These are phyloP conservation scores for Carcinoscorpius rotundicauda DNA, from an alignment of 1,140 invertebrate genomes.

Conservation along the genomic window DNA sequence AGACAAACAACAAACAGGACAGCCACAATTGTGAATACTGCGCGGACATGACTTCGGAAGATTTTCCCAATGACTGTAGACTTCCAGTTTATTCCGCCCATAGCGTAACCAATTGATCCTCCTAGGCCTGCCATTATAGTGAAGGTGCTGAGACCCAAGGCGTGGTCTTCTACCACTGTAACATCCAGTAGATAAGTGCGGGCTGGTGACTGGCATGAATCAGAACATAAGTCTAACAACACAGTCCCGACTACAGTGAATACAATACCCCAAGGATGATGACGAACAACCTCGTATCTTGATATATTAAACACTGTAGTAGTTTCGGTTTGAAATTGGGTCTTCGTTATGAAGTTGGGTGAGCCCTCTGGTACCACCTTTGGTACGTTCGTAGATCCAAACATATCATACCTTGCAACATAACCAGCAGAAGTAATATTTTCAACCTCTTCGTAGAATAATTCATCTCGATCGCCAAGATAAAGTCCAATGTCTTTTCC, in stretches of 20 bases:
- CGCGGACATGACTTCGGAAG: slow-evolving; percentile 74
- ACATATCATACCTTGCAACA: background rate
- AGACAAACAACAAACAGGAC: slow-evolving; percentile 75
- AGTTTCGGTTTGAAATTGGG: background rate
- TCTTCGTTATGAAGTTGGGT: background rate
- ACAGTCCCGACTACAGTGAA: slow-evolving; percentile 89
- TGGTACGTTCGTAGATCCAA: background rate
- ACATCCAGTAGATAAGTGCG: slow-evolving; percentile 87
- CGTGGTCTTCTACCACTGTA: slow-evolving; percentile 83
- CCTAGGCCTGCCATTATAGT: slow-evolving; percentile 93
- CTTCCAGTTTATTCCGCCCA: slow-evolving; percentile 91
- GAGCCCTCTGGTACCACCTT: background rate
- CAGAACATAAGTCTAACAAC: slow-evolving; percentile 86
- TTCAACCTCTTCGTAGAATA: slow-evolving; percentile 4
- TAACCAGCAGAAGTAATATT: background rate
- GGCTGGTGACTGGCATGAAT: slow-evolving; percentile 87
- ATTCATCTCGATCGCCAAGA: slow-evolving; percentile 50
- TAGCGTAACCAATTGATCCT: slow-evolving; percentile 80
- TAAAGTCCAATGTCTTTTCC: slow-evolving; percentile 67
- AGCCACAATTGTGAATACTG: slow-evolving; percentile 78
- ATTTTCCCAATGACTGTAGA: slow-evolving; percentile 59
- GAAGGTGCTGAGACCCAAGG: slow-evolving; percentile 81
- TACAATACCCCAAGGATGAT: slow-evolving; percentile 72
- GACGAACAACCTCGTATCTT: background rate
- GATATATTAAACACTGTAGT: too few relatives aligned